phyloP scores from a whole-genome alignment of 1,140 invertebrate species.

The Globodera rostochiensis region DNA sequence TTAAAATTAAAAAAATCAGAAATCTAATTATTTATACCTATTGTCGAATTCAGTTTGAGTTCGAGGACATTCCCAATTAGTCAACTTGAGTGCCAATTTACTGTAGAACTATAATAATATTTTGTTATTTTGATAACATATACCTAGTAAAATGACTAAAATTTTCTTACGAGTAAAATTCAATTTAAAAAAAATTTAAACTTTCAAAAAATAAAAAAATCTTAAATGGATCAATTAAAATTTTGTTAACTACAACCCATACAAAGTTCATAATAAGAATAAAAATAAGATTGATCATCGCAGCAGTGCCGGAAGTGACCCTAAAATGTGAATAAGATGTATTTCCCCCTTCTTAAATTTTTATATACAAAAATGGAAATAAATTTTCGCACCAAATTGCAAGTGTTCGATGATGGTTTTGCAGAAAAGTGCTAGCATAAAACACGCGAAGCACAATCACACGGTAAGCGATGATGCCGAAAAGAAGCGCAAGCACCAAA shows the following conservation, averaged over 20 bases:
- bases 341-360: not conserved
- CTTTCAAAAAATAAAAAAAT: not conserved
- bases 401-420: not conserved
- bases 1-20: not conserved
- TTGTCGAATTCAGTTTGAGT: constrained; percentile 98
- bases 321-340: constrained; percentile 27
- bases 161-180: not conserved
- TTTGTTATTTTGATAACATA: not conserved
- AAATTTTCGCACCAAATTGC: not conserved
- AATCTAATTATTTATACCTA: not conserved
- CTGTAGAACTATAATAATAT: constrained; percentile 75
- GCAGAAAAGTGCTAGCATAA: constrained; percentile 21
- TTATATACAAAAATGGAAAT: not conserved
- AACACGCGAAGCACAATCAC: constrained; percentile 55
- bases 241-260: not conserved
- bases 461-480: constrained; percentile 61
- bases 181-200: constrained; percentile 6
- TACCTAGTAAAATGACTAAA: no score
- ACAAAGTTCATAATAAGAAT: constrained; percentile 63
- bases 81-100: constrained; percentile 84
- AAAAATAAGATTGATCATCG: constrained; percentile 59
- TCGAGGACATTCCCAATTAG: constrained; percentile 86
- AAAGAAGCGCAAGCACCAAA: constrained; percentile 45
- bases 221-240: not conserved
- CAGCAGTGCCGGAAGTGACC: constrained; percentile 59